Conservation (phyloP, 2,888 invertebrate genomes). For the Leptopterna dolabrata region DNA sequence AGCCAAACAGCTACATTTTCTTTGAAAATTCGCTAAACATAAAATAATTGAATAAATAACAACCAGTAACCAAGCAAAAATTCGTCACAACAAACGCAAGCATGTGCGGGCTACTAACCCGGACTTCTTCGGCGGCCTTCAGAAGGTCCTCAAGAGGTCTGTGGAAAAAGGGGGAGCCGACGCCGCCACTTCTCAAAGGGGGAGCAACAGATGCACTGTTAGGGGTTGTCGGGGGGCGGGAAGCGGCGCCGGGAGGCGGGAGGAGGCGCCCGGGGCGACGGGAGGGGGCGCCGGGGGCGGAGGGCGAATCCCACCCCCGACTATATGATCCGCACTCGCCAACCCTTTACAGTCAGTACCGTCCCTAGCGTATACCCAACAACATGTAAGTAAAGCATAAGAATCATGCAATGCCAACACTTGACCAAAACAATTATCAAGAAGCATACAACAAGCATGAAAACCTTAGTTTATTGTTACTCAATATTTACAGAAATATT, state of each 20-base stretch:
- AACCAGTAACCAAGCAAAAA: no score
- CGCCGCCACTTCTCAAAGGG: not conserved
- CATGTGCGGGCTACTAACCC: no score
- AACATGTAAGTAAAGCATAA: slow-evolving; percentile 45
- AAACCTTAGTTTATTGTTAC: not conserved
- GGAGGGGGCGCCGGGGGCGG: slow-evolving; percentile 9
- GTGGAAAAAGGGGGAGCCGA: not conserved
- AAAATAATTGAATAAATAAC: no score
- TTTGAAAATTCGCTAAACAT: no score
- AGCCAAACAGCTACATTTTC: no score
- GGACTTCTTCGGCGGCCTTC: not conserved
- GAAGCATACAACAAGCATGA: not conserved
- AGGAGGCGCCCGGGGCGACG: not conserved
- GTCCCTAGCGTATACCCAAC: slow-evolving; percentile 40
- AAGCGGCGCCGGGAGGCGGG: not conserved
- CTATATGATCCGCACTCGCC: slow-evolving; percentile 50
- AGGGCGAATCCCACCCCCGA: slow-evolving; percentile 40
- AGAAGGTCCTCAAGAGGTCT: not conserved
- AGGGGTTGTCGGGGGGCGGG: not conserved
- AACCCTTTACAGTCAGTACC: slow-evolving; percentile 48
- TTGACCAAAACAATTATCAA: not conserved
- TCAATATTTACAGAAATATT: not conserved
- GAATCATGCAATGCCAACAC: slow-evolving; percentile 16
- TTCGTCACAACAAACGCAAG: no score
- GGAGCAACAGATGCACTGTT: not conserved